phyloP scores from a whole-genome alignment of 2,888 invertebrate species.

The Plagodis pulveraria region DNA sequence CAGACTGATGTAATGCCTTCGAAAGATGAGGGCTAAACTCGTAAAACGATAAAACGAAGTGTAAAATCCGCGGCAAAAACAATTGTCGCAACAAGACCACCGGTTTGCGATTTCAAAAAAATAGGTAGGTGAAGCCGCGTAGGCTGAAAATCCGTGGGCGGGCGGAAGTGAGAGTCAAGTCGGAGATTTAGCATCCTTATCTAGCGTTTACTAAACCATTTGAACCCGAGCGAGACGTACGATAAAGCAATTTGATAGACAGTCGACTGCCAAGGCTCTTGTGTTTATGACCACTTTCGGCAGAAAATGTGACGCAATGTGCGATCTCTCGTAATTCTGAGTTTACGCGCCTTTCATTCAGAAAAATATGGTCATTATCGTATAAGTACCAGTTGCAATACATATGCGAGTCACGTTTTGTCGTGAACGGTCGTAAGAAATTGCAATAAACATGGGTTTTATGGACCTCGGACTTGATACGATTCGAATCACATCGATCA shows the following conservation, averaged over 20 bases:
- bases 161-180: constrained; percentile 82
- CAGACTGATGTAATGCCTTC: constrained; percentile 71
- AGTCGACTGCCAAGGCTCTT: constrained; percentile 75
- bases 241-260: constrained; percentile 68
- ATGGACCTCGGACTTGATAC: constrained; percentile 54
- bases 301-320: constrained; percentile 71
- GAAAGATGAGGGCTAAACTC: constrained; percentile 51
- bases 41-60: constrained; percentile 43
- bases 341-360: constrained; percentile 60
- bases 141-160: constrained; percentile 78
- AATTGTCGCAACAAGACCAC: constrained; percentile 68
- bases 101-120: constrained; percentile 71
- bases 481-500: constrained; percentile 55
- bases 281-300: constrained; percentile 80
- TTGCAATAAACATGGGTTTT: constrained; percentile 58
- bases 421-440: constrained; percentile 49
- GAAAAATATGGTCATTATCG: constrained; percentile 62
- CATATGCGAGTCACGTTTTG: constrained; percentile 65
- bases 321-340: constrained; percentile 55
- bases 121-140: constrained; percentile 71
- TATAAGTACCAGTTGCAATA: constrained; percentile 55
- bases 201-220: constrained; percentile 57
- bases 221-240: constrained; percentile 55
- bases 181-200: constrained; percentile 67
- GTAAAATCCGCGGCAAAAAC: constrained; percentile 53